These are phyloP conservation scores for Physeter macrocephalus DNA, from an alignment of 2,113 vertebrate species.

Conservation along the genomic window DNA sequence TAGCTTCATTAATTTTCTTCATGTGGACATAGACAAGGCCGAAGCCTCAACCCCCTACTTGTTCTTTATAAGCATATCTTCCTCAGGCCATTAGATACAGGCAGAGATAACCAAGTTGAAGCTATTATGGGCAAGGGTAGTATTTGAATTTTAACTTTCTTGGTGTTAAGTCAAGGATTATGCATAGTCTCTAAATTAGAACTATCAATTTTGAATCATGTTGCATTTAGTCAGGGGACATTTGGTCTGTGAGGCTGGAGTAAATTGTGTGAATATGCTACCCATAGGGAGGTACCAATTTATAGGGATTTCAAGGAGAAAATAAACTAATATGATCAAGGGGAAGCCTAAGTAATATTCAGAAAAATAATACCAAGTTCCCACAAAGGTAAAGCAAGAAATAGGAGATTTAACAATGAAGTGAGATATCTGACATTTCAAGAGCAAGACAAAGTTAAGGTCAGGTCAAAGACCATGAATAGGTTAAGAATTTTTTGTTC, in stretches of 20 bases:
- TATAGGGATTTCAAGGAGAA: background rate
- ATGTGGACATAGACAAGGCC: background rate
- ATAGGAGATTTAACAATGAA: background rate
- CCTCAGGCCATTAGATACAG: background rate
- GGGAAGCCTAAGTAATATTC: background rate
- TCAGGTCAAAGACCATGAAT: background rate
- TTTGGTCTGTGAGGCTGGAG: background rate
- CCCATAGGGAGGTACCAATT: background rate
- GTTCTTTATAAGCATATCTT: slow-evolving; percentile 17
- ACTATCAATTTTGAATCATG: background rate
- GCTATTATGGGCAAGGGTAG: background rate
- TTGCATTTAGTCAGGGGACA: background rate
- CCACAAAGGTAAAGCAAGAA: background rate
- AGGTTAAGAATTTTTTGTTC: background rate
- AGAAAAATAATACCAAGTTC: background rate
- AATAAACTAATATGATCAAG: background rate
- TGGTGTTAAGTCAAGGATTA: background rate
- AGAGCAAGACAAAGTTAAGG: background rate
- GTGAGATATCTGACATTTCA: background rate
- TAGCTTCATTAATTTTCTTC: slow-evolving; percentile 60
- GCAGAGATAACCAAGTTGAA: background rate
- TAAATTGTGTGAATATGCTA: background rate
- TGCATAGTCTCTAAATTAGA: background rate
- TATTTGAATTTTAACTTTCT: slow-evolving; percentile 14
- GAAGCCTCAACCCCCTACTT: background rate